Conservation (phyloP, 2,888 invertebrate species). For the Apamea crenata region DNA sequence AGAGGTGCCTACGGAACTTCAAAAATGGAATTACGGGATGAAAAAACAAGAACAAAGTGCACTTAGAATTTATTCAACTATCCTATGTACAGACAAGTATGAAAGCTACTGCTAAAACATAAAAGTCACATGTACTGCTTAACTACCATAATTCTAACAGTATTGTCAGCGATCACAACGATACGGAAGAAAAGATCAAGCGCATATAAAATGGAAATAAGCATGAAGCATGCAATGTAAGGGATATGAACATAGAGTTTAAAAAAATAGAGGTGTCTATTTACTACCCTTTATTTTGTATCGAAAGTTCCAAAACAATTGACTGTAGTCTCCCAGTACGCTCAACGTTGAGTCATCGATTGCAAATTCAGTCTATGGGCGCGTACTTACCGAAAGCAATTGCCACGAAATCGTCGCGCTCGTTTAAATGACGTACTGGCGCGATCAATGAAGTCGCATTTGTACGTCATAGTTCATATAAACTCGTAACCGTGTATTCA, state of each 20-base stretch:
- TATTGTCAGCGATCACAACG: slow-evolving; percentile 7
- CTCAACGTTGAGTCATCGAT: not conserved
- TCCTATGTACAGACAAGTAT: slow-evolving; percentile 38
- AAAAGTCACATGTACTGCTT: slow-evolving; percentile 31
- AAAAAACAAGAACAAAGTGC: slow-evolving; percentile 44
- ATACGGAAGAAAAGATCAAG: slow-evolving; percentile 6
- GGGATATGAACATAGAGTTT: not conserved
- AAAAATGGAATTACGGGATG: slow-evolving; percentile 34
- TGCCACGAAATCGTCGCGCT: not conserved
- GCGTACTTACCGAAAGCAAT: not conserved
- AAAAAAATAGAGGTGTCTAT: slow-evolving; percentile 8
- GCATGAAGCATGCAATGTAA: slow-evolving; percentile 30
- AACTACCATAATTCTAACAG: slow-evolving; percentile 40
- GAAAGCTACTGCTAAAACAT: slow-evolving; percentile 26
- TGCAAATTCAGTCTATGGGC: not conserved
- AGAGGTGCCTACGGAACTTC: not conserved
- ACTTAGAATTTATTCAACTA: slow-evolving; percentile 49
- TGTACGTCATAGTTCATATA: too few relatives aligned
- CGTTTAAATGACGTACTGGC: too few relatives aligned
- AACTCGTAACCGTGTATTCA: not conserved
- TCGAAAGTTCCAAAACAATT: not conserved
- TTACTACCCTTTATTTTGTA: not conserved
- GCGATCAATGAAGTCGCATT: too few relatives aligned
- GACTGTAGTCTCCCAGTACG: not conserved
- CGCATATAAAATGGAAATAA: slow-evolving; percentile 11